phyloP scores from a whole-genome alignment of 2,888 invertebrate genomes.

The Ennomos quercinarius region DNA sequence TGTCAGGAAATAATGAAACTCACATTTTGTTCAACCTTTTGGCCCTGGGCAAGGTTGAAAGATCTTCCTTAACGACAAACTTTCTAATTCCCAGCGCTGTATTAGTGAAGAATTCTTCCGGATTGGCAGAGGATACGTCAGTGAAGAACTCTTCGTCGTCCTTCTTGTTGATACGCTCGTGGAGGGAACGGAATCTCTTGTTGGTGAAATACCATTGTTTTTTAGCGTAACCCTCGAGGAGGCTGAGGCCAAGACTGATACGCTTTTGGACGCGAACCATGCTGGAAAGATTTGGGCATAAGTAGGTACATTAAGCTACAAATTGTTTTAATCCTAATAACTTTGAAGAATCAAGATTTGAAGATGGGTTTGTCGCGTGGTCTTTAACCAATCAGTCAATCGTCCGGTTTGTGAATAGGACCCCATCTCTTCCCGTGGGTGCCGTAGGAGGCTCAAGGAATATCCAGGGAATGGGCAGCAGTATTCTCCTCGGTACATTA shows the following conservation, averaged over 20 bases:
- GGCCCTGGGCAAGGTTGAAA: constrained; percentile 90
- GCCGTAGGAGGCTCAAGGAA: too few relatives aligned
- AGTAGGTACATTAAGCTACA: too few relatives aligned
- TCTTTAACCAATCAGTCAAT: too few relatives aligned
- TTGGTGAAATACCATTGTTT: constrained; percentile 92
- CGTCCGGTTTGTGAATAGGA: too few relatives aligned
- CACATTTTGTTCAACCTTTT: constrained; percentile 87
- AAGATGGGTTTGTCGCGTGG: too few relatives aligned
- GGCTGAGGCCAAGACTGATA: constrained; percentile 86
- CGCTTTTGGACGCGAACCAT: constrained; percentile 87
- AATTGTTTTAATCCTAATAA: too few relatives aligned
- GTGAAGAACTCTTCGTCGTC: constrained; percentile 88
- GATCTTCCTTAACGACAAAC: constrained; percentile 93
- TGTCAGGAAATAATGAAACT: constrained; percentile 41
- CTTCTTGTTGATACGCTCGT: constrained; percentile 73
- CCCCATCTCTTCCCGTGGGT: too few relatives aligned
- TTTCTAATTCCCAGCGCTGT: constrained; percentile 93
- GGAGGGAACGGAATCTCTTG: constrained; percentile 84
- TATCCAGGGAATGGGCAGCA: too few relatives aligned
- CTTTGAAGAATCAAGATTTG: too few relatives aligned
- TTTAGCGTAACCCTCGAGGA: constrained; percentile 92
- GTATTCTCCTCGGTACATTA: too few relatives aligned
- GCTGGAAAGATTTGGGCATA: constrained; percentile 58
- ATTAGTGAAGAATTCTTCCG: constrained; percentile 63
- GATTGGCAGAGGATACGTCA: constrained; percentile 60